Base-by-base conservation (phyloP, 2,888 invertebrate species). In the Eledone cirrhosa region DNA sequence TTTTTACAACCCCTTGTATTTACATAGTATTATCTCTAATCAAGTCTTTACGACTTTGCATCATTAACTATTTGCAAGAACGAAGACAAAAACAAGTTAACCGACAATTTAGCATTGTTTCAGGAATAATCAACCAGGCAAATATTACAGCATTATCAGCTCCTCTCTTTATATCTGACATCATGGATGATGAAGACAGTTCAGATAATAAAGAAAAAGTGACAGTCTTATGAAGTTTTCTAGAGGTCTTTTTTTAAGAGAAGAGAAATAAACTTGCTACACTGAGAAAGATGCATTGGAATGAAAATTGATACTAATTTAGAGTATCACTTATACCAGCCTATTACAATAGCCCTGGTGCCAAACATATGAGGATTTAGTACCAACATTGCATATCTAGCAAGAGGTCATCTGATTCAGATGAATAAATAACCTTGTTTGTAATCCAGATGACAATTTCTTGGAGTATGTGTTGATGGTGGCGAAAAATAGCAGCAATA, bases 1-100 rank as follows among this genome's bases (percentile, higher is more conserved):
- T 89, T 84, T 88, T 90, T 81, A 87, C 88, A 48, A 88, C 88
- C 79, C 89, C 89, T 41, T 87, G 86, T 72, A 80, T 89, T 33
- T 88, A 87, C 82, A 84, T 88, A 78, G 80, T 84, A 65, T 80
- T 88, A 80, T 85, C 87, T 31, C 81, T 88, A 78, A 72, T 87
- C 76, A 82, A 84, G 76, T 80, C 83, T 63, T 78, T 86, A 77
- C 84, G 84, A 77, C 80, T 79, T 74, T 83, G 82, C 79, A 80
- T 87, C 33, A 82, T 82, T 59, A 83, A 82, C 77, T 87, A 83
- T 80, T 81, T 86, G 79, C 86, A 87, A 77, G 85, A 82, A 75
- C 79, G 86, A 48, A 85, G 84, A 77, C 82, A 86, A 78, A 84
- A 86, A 80, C 83, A 85, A 78, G 82, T 81, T 63, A 48, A 80